These are phyloP conservation scores for Lagopus muta DNA, from an alignment of 2,113 vertebrate species.

Conservation along the genomic window DNA sequence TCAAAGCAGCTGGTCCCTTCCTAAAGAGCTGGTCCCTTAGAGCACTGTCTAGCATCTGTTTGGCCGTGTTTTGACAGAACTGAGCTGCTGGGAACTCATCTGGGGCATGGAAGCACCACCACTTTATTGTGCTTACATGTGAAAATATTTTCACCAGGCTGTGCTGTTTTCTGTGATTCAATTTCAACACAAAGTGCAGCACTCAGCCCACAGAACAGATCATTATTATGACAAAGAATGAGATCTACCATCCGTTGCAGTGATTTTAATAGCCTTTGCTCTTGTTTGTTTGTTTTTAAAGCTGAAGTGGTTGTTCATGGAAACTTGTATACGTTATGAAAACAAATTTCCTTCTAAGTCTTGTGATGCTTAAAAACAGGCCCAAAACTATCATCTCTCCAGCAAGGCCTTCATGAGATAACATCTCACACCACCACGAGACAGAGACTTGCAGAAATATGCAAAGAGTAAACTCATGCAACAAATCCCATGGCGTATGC, in stretches of 20 bases:
- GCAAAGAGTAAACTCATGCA: neutral
- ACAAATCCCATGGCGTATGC: neutral
- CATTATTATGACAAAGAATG: neutral
- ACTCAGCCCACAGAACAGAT: neutral
- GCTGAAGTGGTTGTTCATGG: neutral
- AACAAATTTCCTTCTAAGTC: neutral
- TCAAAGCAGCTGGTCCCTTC: neutral
- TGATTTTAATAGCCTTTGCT: neutral
- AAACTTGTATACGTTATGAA: neutral
- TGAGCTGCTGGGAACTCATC: neutral
- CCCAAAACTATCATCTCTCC: neutral
- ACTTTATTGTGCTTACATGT: neutral
- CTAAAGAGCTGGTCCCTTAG: neutral
- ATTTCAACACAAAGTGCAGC: neutral
- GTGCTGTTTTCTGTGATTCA: neutral
- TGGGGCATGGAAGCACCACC: neutral
- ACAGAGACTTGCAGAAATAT: neutral
- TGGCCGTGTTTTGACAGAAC: neutral
- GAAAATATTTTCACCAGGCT: neutral
- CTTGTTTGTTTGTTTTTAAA: neutral
- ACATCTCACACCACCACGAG: neutral
- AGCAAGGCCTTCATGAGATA: neutral
- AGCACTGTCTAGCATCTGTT: rapidly evolving
- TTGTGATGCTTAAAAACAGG: neutral
- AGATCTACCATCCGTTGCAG: neutral